These are phyloP conservation scores for Metopia argyrocephala DNA, from an alignment of 2,888 invertebrate species.

Conservation along the genomic window DNA sequence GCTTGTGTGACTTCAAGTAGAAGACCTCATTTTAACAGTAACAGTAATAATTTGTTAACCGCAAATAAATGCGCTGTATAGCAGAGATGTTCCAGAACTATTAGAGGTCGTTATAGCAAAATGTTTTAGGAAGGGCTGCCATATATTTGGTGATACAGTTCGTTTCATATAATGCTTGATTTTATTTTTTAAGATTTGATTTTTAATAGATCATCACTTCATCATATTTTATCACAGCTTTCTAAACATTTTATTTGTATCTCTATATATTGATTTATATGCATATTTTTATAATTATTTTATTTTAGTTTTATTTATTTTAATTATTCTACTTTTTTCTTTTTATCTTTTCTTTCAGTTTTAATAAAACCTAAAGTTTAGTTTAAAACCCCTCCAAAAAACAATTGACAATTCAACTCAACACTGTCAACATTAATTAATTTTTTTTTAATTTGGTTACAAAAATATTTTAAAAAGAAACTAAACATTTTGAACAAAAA, in stretches of 20 bases:
- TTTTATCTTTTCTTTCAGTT: slow-evolving; percentile 30
- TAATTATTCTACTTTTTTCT: slow-evolving; percentile 9
- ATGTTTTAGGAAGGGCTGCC: too few relatives aligned
- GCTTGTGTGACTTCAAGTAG: too few relatives aligned
- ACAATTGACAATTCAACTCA: not conserved
- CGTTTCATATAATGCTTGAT: not conserved
- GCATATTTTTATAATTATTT: slow-evolving; percentile 36
- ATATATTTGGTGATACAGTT: not conserved
- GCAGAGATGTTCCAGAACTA: too few relatives aligned
- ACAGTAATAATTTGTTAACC: too few relatives aligned
- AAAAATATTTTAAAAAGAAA: too few relatives aligned
- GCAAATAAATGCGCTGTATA: too few relatives aligned
- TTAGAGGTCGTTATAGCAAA: too few relatives aligned
- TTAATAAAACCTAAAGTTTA: slow-evolving; percentile 14
- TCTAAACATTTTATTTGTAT: not conserved
- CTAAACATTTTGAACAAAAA: too few relatives aligned
- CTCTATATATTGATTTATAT: slow-evolving; percentile 14
- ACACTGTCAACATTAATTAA: not conserved
- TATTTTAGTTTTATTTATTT: slow-evolving; percentile 31
- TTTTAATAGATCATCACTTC: not conserved
- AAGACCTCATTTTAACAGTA: too few relatives aligned
- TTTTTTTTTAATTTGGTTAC: slow-evolving; percentile 6
- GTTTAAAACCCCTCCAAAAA: not conserved
- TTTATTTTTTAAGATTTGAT: not conserved
- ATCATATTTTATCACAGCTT: not conserved